Conservation (phyloP, 2,888 invertebrate genomes). For the Acleris literana region DNA sequence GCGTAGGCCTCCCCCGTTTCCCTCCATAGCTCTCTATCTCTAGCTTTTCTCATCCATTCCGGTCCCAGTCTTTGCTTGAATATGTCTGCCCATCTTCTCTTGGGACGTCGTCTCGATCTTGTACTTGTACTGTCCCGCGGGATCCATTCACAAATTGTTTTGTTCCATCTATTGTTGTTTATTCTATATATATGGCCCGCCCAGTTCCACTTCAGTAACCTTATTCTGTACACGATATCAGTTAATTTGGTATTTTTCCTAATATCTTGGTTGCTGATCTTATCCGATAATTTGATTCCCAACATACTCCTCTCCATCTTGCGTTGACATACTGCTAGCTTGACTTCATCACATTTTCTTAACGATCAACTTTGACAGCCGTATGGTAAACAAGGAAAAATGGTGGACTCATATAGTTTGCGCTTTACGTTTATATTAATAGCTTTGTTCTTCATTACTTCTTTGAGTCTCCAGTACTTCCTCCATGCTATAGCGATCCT, state of each 20-base stretch:
- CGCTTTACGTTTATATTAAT: neutral
- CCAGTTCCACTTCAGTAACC: slow-evolving; percentile 11
- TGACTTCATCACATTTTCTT: neutral
- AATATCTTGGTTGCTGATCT: slow-evolving; percentile 2
- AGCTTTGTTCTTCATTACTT: slow-evolving; percentile 4
- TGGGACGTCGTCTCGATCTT: no score
- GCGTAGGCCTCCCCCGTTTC: no score
- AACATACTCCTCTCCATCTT: slow-evolving; percentile 10
- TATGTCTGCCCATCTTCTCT: no score
- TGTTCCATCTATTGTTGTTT: slow-evolving; percentile 5
- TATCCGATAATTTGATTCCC: slow-evolving; percentile 1
- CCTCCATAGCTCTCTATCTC: no score
- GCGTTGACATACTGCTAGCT: slow-evolving; percentile 1
- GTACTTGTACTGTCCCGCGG: no score
- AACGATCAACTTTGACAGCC: slow-evolving; percentile 4
- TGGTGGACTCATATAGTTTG: neutral
- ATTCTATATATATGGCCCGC: slow-evolving; percentile 3
- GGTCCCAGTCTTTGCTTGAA: no score
- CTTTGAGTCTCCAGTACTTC: neutral
- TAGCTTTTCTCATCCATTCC: no score
- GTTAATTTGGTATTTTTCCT: slow-evolving; percentile 9
- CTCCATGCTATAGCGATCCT: no score
- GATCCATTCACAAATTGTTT: neutral
- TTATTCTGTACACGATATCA: slow-evolving; percentile 2
- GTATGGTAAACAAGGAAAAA: slow-evolving; percentile 2